Evolutionary conservation across 2,797 vertebrate genomes (phyloP), one percentile per base, ranked within the genome.

Genomic region (Syngnathus acus): DNA sequence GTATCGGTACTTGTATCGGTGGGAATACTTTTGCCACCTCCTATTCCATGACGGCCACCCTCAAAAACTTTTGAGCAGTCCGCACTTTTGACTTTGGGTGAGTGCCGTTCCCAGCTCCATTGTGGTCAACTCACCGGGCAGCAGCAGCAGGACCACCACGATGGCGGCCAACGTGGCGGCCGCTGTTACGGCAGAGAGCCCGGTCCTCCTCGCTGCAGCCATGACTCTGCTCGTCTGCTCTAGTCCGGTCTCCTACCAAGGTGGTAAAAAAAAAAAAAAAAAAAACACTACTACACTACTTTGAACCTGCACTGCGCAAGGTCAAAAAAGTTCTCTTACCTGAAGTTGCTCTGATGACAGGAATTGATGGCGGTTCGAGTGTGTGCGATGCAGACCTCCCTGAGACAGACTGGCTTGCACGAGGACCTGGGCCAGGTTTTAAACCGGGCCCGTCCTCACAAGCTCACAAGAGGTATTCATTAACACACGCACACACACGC

Each of bases 61-160:
- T 51, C 50, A 9, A 51, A 51, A 51, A n/a, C 17, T 1, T n/a
- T 7, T 9, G 6, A 6, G 19, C n/a, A 51, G 50, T 51, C 50
- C n/a, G 50, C 50, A 51, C 50, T 21, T 51, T 51, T 51, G 19
- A 50, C 48, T 11, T 48, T 66, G 60, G n/a, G 38, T 4, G 42
- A n/a, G 23, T 23, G 23, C 23, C 23, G 23, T 23, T 16, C 37
- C 9, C 43, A 10, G 7, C 5, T 19, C 9, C 60, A 40, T 16
- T 6, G n/a, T 62, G 6, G 40, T 23, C 59, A 37, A 86, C 88
- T 89, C 77, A 90, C 89, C 88, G 19, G 89, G 82, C 74, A 89
- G 78, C 66, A 90, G 77, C 65, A 90, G 37, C 57, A 59, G 10
- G 26, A 32, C 26, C 19, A 62, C 16, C 9, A 42, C 2, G 54